A percentile compares a stretch with the other conserved stretches of the same genome.
phyloP scores from a whole-genome alignment of 1,140 invertebrate species.

The Spodoptera litura region DNA sequence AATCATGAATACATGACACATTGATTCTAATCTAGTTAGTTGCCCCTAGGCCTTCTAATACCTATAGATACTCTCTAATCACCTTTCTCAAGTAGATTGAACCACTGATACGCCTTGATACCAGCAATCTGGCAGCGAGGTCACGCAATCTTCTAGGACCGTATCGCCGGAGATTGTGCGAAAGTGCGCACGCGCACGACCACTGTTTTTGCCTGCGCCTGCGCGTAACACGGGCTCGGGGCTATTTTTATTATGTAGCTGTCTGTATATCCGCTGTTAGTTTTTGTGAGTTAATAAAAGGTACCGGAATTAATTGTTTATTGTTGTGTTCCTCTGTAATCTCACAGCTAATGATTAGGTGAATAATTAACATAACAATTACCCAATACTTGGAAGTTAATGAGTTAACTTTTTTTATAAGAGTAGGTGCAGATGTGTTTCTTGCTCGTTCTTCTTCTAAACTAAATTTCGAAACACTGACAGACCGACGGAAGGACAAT shows the following conservation, averaged over 20 bases:
- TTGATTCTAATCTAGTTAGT: no score
- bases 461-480: no score
- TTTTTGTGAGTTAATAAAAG: not conserved
- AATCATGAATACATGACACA: no score
- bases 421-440: no score
- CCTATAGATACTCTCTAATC: not conserved
- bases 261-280: conserved; percentile 12
- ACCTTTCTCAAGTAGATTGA: not conserved
- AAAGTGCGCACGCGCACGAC: conserved; percentile 27
- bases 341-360: not conserved
- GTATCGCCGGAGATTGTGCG: conserved; percentile 26
- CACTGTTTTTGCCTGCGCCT: conserved; percentile 14
- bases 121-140: conserved; percentile 13
- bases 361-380: no score
- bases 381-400: no score
- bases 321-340: not conserved
- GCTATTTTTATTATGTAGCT: conserved; percentile 33
- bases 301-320: conserved; percentile 13
- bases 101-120: conserved; percentile 1
- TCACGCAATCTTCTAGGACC: conserved; percentile 25
- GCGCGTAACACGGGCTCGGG: conserved; percentile 8
- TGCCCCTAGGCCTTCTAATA: no score
- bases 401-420: no score
- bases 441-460: no score
- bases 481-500: no score